Conservation (phyloP, 2,113 vertebrate species). For the Amblyornis subalaris region DNA sequence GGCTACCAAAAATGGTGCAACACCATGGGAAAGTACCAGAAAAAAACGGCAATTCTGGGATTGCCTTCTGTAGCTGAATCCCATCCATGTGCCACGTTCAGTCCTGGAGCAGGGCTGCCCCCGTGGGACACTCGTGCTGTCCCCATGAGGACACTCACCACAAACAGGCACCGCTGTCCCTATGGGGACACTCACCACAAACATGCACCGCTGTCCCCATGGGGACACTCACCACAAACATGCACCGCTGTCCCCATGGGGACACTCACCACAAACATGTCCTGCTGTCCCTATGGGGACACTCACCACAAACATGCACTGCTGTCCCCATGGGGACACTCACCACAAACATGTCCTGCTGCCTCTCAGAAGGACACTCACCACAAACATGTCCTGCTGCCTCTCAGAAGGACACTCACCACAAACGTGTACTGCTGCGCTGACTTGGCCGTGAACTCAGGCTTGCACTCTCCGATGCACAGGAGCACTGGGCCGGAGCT, state of each 20-base stretch:
- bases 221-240: too few species aligned
- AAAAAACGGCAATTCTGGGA: accelerated
- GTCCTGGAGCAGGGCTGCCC: accelerated
- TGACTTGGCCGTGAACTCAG: conserved; percentile 89
- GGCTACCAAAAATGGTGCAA: accelerated
- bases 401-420: conserved; percentile 74
- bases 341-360: too few species aligned
- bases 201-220: conserved; percentile 80
- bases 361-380: too few species aligned
- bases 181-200: conserved; percentile 78
- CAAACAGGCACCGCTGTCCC: neutral
- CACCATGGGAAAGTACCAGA: accelerated
- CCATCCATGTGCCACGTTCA: accelerated
- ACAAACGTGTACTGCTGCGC: conserved; percentile 89
- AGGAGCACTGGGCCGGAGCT: conserved; percentile 87
- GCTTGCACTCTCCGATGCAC: conserved; percentile 92
- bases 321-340: too few species aligned
- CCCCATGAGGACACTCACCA: neutral
- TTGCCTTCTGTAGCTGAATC: accelerated
- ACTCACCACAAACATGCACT: too few species aligned
- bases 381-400: too few species aligned
- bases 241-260: too few species aligned
- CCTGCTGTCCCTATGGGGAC: conserved; percentile 62
- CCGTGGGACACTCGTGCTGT: accelerated
- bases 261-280: too few species aligned